Percentiles rank a stretch among this genome's conserved stretches.
These are phyloP conservation scores for Acanthosepion esculentum DNA, from an alignment of 2,888 invertebrate species.

Conservation along the genomic window DNA sequence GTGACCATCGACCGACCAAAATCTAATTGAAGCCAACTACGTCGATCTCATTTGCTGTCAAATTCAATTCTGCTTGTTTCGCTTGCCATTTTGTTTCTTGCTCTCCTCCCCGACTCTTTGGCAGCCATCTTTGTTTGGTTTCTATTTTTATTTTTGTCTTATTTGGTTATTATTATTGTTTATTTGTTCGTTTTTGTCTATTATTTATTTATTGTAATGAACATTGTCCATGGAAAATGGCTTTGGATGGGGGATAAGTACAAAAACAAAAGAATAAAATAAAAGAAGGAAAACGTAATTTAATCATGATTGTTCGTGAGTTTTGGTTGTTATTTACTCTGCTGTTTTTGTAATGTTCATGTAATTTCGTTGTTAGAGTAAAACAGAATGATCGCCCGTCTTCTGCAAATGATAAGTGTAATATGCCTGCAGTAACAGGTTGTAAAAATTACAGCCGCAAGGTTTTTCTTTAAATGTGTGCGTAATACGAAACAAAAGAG, in stretches of 20 bases:
- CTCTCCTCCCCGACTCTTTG: background rate
- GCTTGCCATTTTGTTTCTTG: background rate
- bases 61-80: background rate
- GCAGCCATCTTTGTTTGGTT: background rate
- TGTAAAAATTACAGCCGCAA: background rate
- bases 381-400: background rate
- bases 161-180: background rate
- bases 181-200: background rate
- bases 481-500: too few relatives aligned
- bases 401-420: background rate
- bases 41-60: constrained; percentile 10
- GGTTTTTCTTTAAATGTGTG: background rate
- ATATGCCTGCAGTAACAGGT: background rate
- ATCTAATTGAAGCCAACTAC: constrained; percentile 18
- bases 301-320: background rate
- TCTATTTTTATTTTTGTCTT: background rate
- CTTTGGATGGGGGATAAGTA: background rate
- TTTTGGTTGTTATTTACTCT: background rate
- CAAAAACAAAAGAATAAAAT: background rate
- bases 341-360: background rate
- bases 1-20: background rate
- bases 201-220: background rate
- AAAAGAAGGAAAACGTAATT: background rate
- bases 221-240: background rate
- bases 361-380: background rate